Base-by-base conservation (phyloP, 2,888 invertebrate genomes). In the Cepaea hortensis region DNA sequence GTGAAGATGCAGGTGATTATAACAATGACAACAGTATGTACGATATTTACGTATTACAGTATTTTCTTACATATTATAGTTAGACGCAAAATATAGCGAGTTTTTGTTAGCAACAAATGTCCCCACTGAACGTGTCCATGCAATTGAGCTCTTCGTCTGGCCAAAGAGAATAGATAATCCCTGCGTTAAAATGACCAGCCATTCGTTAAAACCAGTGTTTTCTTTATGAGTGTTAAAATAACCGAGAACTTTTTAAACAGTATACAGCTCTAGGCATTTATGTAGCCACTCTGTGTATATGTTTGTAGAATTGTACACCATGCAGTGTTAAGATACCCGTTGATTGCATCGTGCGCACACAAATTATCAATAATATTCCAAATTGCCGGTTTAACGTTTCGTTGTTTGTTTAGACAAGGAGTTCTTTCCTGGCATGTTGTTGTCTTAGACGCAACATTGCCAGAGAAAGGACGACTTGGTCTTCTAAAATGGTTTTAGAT, bases 361-460 rank as follows among this genome's bases (percentile, higher is more conserved):
- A 11, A 77, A 55, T n/a, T 77, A 61, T 77, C n/a, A 18, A 55
- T 61, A 46, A 55, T 77, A 77, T 77, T 77, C 11, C 7, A 55
- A 77, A 77, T 50, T 77, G 55, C 55, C 77, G 23, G 77, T 77
- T 77, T 76, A 3, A 20, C 46, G 77, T 77, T 77, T 61, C 61
- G n/a, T 77, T 77, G 77, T 77, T 77, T 77, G 55, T 77, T 77
- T 77, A 11, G 13, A 77, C 76, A 50, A 23, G 77, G 3, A 61
- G 55, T 23, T 77, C 15, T 61, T 61, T n/a, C 55, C 23, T 23
- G 18, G 6, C n/a, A 11, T 6, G 20, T 20, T n/a, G 61, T 77
- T 61, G 23, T 23, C 55, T 9, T 3, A 55, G 72, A 23, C 3
- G 18, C 50, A 77, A 77, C 11, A 55, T 77, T 23, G 77, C 6